Evolutionary conservation across 2,888 invertebrate genomes (phyloP).

Genomic region (Theretra japonica): DNA sequence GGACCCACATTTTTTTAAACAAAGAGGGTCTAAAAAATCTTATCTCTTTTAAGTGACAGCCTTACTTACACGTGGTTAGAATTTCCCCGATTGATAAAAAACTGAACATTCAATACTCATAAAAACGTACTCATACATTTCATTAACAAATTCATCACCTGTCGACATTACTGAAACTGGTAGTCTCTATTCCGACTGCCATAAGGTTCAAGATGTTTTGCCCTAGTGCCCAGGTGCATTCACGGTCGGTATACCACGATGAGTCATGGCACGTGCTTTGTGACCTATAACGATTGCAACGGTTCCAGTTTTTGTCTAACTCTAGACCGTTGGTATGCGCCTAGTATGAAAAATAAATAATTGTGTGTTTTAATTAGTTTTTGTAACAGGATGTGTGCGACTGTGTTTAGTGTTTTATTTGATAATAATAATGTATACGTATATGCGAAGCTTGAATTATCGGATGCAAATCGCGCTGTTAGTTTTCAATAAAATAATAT

Average conservation of each 20-base stretch:
- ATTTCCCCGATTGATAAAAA: neutral
- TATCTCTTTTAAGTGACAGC: too few relatives aligned
- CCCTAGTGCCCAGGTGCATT: constrained; percentile 67
- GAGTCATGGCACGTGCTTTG: constrained; percentile 68
- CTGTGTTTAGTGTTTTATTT: neutral
- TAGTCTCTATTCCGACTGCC: constrained; percentile 27
- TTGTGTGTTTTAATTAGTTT: neutral
- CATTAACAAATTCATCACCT: constrained; percentile 53
- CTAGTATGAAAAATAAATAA: neutral
- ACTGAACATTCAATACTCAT: neutral
- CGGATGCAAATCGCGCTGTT: too few relatives aligned
- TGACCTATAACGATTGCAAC: constrained; percentile 55
- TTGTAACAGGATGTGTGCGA: neutral
- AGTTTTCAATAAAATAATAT: too few relatives aligned
- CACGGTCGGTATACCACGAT: constrained; percentile 69
- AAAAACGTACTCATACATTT: neutral
- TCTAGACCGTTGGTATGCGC: constrained; percentile 37
- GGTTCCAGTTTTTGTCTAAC: constrained; percentile 36
- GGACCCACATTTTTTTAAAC: too few relatives aligned
- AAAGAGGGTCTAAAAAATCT: too few relatives aligned
- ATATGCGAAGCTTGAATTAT: neutral
- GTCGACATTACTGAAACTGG: constrained; percentile 38
- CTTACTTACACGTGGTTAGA: neutral
- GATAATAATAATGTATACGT: too few relatives aligned
- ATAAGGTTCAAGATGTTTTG: constrained; percentile 27